Evolutionary conservation across 2,888 invertebrate genomes (phyloP).

Genomic region (Endotricha flammealis): DNA sequence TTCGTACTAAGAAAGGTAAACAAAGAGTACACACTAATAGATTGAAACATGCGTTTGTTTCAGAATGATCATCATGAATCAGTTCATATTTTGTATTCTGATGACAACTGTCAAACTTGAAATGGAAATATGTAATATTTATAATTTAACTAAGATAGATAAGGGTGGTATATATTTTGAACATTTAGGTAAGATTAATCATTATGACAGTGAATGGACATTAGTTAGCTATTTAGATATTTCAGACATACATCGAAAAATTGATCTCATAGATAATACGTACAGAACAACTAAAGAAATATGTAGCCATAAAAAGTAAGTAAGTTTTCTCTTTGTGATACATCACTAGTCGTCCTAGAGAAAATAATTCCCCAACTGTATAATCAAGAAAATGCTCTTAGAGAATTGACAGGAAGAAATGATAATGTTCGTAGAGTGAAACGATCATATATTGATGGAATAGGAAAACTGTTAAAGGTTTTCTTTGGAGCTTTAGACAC

Average conservation of each 20-base stretch:
- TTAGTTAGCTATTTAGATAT: conserved; percentile 19
- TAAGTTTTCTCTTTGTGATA: conserved; percentile 14
- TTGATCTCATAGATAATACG: conserved; percentile 16
- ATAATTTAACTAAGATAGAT: conserved; percentile 15
- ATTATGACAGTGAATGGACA: conserved; percentile 21
- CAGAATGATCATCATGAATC: conserved; percentile 15
- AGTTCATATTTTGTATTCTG: no score
- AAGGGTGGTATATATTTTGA: conserved; percentile 18
- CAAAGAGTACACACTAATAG: conserved; percentile 18
- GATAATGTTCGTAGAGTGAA: conserved; percentile 13
- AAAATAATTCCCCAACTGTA: conserved; percentile 17
- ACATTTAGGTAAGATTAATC: conserved; percentile 20
- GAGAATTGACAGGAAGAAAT: conserved; percentile 15
- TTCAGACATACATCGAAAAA: conserved; percentile 18
- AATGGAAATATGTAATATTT: conserved; percentile 1
- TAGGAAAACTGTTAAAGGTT: conserved; percentile 21
- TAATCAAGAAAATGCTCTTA: conserved; percentile 17
- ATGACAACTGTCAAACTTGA: not conserved
- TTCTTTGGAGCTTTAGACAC: conserved; percentile 21
- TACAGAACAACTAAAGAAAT: conserved; percentile 15
- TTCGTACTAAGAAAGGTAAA: conserved; percentile 17
- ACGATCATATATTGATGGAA: conserved; percentile 20
- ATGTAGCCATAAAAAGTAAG: conserved; percentile 15
- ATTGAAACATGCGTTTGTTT: conserved; percentile 22
- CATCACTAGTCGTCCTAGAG: conserved; percentile 15